These are phyloP conservation scores for Calliphora vicina DNA, from an alignment of 1,140 invertebrate genomes.

Conservation along the genomic window DNA sequence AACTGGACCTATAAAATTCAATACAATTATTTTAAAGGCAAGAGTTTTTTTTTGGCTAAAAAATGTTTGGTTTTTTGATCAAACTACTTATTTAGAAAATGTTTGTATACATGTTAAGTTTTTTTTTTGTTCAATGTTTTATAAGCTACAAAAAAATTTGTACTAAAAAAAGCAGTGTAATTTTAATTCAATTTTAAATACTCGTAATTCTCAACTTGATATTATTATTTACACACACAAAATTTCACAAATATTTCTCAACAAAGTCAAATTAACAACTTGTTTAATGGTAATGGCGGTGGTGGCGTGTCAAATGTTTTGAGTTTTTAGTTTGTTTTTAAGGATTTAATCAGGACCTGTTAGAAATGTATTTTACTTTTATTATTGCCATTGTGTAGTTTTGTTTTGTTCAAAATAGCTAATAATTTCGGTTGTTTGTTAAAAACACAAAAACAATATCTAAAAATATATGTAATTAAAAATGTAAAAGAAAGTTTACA, in stretches of 20 bases:
- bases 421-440: not conserved
- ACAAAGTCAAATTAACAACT: too few relatives aligned
- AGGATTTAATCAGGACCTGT: too few relatives aligned
- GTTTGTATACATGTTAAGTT: not conserved
- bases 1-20: not conserved
- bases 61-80: not conserved
- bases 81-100: not conserved
- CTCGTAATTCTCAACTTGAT: not conserved
- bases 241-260: not conserved
- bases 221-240: not conserved
- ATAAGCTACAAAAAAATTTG: not conserved
- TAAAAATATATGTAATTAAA: not conserved
- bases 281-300: too few relatives aligned
- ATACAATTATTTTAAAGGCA: not conserved
- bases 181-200: not conserved
- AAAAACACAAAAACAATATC: not conserved
- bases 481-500: not conserved
- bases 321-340: too few relatives aligned
- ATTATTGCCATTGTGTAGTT: not conserved
- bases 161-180: not conserved
- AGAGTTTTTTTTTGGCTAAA: not conserved
- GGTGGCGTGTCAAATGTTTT: too few relatives aligned
- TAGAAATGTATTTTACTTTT: too few relatives aligned
- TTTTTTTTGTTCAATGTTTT: too few relatives aligned
- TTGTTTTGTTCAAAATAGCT: not conserved